Evolutionary conservation across 23 tunicate genomes (phyloP), one percentile per base, ranked within the genome.

Genomic region (Clavelina lepadiformis): DNA sequence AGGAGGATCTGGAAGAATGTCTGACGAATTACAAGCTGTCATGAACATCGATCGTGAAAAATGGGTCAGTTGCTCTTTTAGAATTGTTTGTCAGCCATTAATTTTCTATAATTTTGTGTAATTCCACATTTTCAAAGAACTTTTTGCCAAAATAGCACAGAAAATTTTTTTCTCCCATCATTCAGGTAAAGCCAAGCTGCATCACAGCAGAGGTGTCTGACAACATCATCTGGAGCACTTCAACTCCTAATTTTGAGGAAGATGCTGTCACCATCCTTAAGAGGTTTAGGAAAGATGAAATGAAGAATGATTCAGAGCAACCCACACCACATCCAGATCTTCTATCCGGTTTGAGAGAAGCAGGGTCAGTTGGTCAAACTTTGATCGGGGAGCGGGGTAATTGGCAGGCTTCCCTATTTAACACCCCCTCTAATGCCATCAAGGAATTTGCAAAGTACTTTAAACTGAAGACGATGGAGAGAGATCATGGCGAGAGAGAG

Each of bases 401-500:
- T 73, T 83, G 94, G 87, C 92, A 93, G 38, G 85, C 92, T 25
- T 83, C 98, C 28, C 98, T 94, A 15, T 93, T 93, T 83, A 78
- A 75, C 61, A 83, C 86, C 56, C 83, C 98, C 0, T 66, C 76
- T 0, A 79, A 85, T 55, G 98, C 98, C 26, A 85, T 93, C 75
- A 73, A 63, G 59, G 98, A 93, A 67, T 93, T 82, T 51, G 82
- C 92, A 1, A 93, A 93, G 61, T 85, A 83, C 35, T 93, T 75
- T 69, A 93, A 93, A 47, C 69, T 93, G 45, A 93, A 93, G 56
- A 93, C 98, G 25, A 75, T 93, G 98, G 98, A 84, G 93, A 57
- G 78, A 65, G 62, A 63, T 89, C 38, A 68, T 68, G 74, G 68
- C 63, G 96, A 79, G 19, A 64, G 80, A n/a, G n/a, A n/a, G n/a